A percentile compares a stretch with the other conserved stretches of the same genome.
phyloP scores from a whole-genome alignment of 2,113 vertebrate species.

The Dendrocopos noguchii region DNA sequence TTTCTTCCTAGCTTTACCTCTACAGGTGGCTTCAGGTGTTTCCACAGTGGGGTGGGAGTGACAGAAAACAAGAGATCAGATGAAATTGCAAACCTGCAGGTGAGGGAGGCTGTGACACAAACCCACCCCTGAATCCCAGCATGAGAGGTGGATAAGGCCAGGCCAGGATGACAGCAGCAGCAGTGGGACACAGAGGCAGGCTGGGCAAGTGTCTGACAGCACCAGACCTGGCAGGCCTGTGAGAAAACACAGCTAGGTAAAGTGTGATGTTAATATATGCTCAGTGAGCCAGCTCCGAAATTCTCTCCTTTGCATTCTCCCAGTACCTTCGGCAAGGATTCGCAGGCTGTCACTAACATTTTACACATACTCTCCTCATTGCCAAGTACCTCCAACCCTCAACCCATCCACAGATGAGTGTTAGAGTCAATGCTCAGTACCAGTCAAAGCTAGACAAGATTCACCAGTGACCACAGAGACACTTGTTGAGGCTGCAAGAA shows the following conservation, averaged over 20 bases:
- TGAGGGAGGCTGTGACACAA: background rate
- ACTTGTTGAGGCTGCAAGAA: background rate
- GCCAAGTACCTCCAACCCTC: background rate
- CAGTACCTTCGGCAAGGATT: background rate
- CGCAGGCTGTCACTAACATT: background rate
- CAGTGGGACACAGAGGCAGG: background rate
- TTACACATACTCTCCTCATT: background rate
- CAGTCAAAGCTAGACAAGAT: background rate
- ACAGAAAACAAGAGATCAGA: background rate
- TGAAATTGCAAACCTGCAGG: background rate
- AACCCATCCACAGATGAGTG: rapidly evolving
- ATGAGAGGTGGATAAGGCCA: rapidly evolving
- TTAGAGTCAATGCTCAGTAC: rapidly evolving
- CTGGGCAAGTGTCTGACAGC: rapidly evolving
- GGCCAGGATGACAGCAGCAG: background rate
- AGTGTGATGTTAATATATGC: background rate
- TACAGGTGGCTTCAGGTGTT: background rate
- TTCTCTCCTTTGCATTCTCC: background rate
- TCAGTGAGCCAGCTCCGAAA: background rate
- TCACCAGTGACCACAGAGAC: rapidly evolving
- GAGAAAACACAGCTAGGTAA: rapidly evolving
- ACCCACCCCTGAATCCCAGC: rapidly evolving
- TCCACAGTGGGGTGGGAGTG: too few relatives aligned
- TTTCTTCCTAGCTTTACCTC: background rate
- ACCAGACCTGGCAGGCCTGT: background rate